phyloP scores from a whole-genome alignment of 2,113 vertebrate genomes.

The Oxyura jamaicensis region DNA sequence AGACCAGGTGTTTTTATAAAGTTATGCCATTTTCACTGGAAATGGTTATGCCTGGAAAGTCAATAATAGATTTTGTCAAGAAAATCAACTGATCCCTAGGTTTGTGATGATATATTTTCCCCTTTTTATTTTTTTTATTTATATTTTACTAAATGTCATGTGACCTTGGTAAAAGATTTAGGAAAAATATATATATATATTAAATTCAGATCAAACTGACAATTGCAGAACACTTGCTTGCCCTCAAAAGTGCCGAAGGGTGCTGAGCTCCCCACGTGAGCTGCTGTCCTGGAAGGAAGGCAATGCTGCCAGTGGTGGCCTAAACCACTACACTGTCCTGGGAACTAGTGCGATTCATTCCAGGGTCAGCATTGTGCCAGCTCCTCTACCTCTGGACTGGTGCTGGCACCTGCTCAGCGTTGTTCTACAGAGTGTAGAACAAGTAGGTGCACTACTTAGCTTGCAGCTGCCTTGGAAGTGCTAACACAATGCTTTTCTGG shows the following conservation, averaged over 20 bases:
- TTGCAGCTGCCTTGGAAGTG: background rate
- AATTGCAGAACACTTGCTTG: background rate
- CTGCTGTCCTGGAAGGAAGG: background rate
- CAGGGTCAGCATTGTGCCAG: background rate
- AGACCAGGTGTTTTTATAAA: background rate
- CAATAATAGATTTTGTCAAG: background rate
- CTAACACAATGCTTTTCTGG: accelerated
- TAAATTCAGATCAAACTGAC: background rate
- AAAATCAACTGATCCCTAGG: background rate
- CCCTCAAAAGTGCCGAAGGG: background rate
- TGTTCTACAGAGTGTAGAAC: background rate
- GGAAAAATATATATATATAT: background rate
- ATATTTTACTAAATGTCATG: background rate
- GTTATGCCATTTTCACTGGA: background rate
- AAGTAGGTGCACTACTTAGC: background rate
- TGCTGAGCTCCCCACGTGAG: accelerated
- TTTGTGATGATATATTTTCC: background rate
- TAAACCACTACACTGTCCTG: background rate
- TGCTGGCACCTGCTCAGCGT: background rate
- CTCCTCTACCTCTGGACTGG: background rate
- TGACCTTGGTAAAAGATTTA: background rate
- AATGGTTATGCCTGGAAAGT: background rate
- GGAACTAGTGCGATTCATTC: background rate
- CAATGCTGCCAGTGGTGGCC: background rate
- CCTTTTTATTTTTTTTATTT: background rate